Base-by-base conservation (phyloP, 2,888 invertebrate genomes). In the Tipula unca region DNA sequence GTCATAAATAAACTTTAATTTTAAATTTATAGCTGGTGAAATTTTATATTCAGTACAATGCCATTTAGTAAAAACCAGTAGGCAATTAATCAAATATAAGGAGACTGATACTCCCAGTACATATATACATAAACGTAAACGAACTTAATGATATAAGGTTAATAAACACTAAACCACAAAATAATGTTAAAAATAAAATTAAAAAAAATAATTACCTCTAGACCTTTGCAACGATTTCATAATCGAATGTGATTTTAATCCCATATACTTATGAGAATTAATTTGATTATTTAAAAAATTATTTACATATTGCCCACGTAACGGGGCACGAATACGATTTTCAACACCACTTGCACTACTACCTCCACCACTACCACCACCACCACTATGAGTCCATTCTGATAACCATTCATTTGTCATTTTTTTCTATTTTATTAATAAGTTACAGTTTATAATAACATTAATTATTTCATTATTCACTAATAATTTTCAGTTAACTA, bases 361-460 rank as follows among this genome's bases (percentile, higher is more conserved):
- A 83, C 83, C 35, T 8, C 83, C 35, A 83, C 48, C 48, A 69
- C n/a, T n/a, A n/a, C 69, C 69, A 82, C 83, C 83, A 83, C 32
- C 32, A 83, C 83, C 35, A 83, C 83, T 83, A 83, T 35, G 14
- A 83, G 83, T 32, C 83, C 83, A 83, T 32, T 83, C 83, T 13
- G 83, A 32, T 32, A 83, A 90, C 90, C 91, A 90, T 87, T 90
- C 90, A 88, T 90, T 91, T 88, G 90, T 90, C 90, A 90, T 90
- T 86, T 88, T 86, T 48, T 85, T 85, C 42, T 69, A 2, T 20
- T 85, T 82, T 29, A 32, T 42, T 84, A 17, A 84, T 36, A 32
- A 32, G 1, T 84, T 20, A 39, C 14, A 17, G 17, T 36, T 84
- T 36, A 20, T 0, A 36, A 20, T 39, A n/a, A n/a, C n/a, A 3